Evolutionary conservation across 2,888 invertebrate genomes (phyloP).

Genomic region (Auanema sp.): DNA sequence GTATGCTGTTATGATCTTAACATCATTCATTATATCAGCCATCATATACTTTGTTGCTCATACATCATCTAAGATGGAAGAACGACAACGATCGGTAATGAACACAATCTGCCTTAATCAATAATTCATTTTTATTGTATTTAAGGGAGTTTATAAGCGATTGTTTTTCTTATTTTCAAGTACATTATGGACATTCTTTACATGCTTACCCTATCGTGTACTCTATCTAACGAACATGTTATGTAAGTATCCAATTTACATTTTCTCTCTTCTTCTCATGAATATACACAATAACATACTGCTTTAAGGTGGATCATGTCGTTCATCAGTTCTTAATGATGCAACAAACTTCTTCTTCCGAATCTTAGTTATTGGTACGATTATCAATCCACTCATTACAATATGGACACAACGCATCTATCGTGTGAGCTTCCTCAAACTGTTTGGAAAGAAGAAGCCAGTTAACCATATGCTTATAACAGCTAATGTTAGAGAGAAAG

Average conservation of each 20-base stretch:
- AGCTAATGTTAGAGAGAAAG: too few species aligned
- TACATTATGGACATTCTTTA: slow-evolving; percentile 62
- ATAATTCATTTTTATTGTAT: not conserved
- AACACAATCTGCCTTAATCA: not conserved
- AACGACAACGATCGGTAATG: slow-evolving; percentile 50
- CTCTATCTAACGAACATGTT: slow-evolving; percentile 48
- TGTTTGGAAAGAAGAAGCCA: slow-evolving; percentile 1
- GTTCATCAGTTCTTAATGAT: slow-evolving; percentile 13
- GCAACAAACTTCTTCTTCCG: slow-evolving; percentile 46
- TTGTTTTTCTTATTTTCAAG: slow-evolving; percentile 62
- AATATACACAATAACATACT: not conserved
- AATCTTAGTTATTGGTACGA: slow-evolving; percentile 58
- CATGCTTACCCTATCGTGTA: slow-evolving; percentile 59
- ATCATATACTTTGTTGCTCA: slow-evolving; percentile 61
- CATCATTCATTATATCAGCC: slow-evolving; percentile 55
- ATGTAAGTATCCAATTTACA: slow-evolving; percentile 20
- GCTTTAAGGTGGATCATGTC: slow-evolving; percentile 20
- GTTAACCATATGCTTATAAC: too few species aligned
- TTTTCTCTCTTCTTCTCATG: not conserved
- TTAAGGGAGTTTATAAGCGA: slow-evolving; percentile 23
- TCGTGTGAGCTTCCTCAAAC: slow-evolving; percentile 20
- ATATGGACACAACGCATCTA: slow-evolving; percentile 58
- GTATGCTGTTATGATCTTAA: slow-evolving; percentile 58
- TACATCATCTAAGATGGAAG: slow-evolving; percentile 52
- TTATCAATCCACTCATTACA: slow-evolving; percentile 61